Conservation (phyloP, 2,797 vertebrate species). For the Enteromius anoplus region DNA sequence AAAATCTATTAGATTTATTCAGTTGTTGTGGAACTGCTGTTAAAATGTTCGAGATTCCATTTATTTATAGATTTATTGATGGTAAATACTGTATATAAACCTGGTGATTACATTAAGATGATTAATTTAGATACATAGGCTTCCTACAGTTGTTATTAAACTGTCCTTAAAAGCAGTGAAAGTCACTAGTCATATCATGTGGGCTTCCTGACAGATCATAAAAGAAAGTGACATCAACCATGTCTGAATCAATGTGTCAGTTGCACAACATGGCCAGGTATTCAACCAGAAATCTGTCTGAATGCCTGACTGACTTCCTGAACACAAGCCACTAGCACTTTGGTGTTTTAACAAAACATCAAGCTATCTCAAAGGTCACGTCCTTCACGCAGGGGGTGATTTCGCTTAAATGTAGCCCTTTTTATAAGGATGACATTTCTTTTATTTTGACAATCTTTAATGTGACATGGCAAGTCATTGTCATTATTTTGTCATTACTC, state of each 20-base stretch:
- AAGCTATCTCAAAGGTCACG: conserved; percentile 21
- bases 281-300: conserved; percentile 59
- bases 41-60: not conserved
- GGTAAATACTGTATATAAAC: too few species aligned
- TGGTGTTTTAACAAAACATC: conserved; percentile 23
- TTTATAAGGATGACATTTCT: not conserved
- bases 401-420: not conserved
- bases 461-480: not conserved
- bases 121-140: not conserved
- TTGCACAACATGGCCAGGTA: conserved; percentile 49
- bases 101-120: not conserved
- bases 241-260: conserved; percentile 53
- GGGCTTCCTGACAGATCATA: conserved; percentile 19
- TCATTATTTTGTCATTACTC: not conserved
- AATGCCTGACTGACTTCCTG: conserved; percentile 53
- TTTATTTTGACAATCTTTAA: not conserved
- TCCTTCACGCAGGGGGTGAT: conserved; percentile 6
- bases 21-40: not conserved
- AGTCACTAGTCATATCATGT: not conserved
- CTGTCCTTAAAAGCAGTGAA: conserved; percentile 5
- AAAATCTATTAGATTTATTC: not conserved
- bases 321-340: not conserved
- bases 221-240: conserved; percentile 37
- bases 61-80: not conserved
- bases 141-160: not conserved